Evolutionary conservation across 2,797 vertebrate species (phyloP), one percentile per base, ranked within the genome.

Genomic region (Lagocephalus sceleratus): DNA sequence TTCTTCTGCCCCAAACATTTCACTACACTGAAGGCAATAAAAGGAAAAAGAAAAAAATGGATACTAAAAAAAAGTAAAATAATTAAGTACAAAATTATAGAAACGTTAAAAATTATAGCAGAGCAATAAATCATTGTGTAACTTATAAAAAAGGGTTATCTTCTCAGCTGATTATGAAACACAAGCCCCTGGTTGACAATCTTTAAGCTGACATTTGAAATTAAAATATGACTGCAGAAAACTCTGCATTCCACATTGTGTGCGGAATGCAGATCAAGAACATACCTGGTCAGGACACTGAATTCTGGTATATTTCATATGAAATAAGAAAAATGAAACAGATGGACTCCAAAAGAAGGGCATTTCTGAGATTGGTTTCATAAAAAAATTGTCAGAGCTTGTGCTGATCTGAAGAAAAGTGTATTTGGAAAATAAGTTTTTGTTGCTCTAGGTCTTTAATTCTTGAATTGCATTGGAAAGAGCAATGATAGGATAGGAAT

Each of bases 271-370:
- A 25, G 7, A 25, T 7, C 23, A 25, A 11, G 38, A 39, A 16
- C 38, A 3, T 11, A 65, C 23, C 43, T 46, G 51, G 22, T 49
- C 22, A 11, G 56, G 62, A 68, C 54, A 39, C 48, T 60, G 46
- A 71, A 71, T 67, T 71, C 47, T 40, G 57, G 48, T 29, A 5
- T 48, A 48, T 68, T 60, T 58, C 52, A 45, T 74, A 73, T 66
- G 42, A 71, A 40, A 61, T 54, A 38, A 60, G 20, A 48, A 25
- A 25, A 59, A 83, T 79, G 48, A 86, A 78, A 84, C 38, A 72
- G 61, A 62, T 25, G 23, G 7, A 25, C 4, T 5, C 4, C 4
- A 25, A 25, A 25, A 25, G 23, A n/a, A n/a, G 23, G 23, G 4
- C 23, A 7, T 25, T 25, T 25, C 23, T 25, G 23, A 25, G n/a